Conservation (phyloP, 2,888 invertebrate genomes). For the Dorcus parallelipipedus region DNA sequence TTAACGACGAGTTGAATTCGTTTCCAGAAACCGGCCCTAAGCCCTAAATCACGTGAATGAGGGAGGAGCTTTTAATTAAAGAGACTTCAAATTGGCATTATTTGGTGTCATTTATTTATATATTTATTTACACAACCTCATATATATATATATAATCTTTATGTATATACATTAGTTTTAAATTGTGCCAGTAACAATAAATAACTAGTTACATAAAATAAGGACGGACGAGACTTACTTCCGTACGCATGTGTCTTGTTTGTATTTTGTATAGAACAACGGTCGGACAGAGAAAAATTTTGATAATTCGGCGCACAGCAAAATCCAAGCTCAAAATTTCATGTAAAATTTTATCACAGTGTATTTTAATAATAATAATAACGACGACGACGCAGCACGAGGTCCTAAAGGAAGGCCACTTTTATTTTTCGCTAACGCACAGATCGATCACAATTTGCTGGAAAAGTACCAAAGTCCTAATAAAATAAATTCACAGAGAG, state of each 20-base stretch:
- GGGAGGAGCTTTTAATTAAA: neutral
- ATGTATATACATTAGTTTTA: slow-evolving; percentile 13
- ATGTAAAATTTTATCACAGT: slow-evolving; percentile 18
- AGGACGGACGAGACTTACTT: slow-evolving; percentile 18
- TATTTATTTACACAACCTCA: slow-evolving; percentile 19
- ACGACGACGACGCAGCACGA: slow-evolving; percentile 8
- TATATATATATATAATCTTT: neutral
- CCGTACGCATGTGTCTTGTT: neutral
- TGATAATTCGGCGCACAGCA: slow-evolving; percentile 8
- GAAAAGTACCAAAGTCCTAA: neutral
- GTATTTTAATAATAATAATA: neutral
- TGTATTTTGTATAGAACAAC: neutral
- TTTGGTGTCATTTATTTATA: slow-evolving; percentile 18
- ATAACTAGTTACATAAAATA: slow-evolving; percentile 14
- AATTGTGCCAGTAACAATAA: slow-evolving; percentile 17
- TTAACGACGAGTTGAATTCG: too few species aligned
- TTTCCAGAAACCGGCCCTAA: too few species aligned
- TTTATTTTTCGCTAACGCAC: slow-evolving; percentile 5
- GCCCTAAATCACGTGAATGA: too few species aligned
- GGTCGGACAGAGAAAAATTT: neutral
- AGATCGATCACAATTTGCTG: neutral
- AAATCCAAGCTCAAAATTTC: slow-evolving; percentile 13
- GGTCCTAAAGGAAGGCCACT: slow-evolving; percentile 18
- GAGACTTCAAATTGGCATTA: slow-evolving; percentile 4
- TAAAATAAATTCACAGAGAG: neutral